These are phyloP conservation scores for Zaprionus lineosus DNA, from an alignment of 2,888 invertebrate species.

Conservation along the genomic window DNA sequence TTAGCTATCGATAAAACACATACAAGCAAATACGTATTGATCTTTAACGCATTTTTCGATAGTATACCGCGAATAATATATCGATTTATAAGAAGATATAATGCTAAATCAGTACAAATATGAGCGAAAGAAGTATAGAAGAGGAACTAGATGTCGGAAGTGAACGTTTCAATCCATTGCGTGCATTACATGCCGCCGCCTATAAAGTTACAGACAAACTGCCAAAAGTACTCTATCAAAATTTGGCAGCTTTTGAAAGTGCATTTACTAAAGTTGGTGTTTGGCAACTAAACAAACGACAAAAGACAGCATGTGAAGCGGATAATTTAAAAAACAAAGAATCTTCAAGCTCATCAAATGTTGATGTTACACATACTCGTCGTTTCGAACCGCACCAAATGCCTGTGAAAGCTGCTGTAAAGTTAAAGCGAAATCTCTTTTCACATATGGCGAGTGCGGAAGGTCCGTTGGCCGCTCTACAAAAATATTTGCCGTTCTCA, in stretches of 20 bases:
- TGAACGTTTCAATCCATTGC: conserved; percentile 87
- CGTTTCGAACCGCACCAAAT: conserved; percentile 84
- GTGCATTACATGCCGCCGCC: conserved; percentile 86
- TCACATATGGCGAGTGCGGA: conserved; percentile 84
- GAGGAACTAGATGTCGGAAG: conserved; percentile 84
- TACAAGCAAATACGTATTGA: no score
- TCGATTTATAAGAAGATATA: no score
- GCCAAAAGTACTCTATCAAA: conserved; percentile 87
- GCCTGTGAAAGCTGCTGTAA: conserved; percentile 48
- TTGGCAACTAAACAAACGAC: conserved; percentile 65
- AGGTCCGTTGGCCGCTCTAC: conserved; percentile 86
- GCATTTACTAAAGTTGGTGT: conserved; percentile 81
- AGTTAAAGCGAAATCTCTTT: conserved; percentile 82
- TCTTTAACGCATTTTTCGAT: no score
- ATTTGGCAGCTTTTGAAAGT: conserved; percentile 86
- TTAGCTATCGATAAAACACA: no score
- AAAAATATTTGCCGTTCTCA: conserved; percentile 82
- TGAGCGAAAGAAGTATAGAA: neutral
- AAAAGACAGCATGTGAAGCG: no score
- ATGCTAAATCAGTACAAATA: no score
- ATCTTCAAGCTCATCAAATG: neutral
- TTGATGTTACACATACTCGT: conserved; percentile 40
- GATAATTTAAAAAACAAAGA: neutral
- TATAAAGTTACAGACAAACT: conserved; percentile 84
- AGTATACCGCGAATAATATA: no score